These are phyloP conservation scores for Scytalopus superciliaris DNA, from an alignment of 2,113 vertebrate genomes.

Conservation along the genomic window DNA sequence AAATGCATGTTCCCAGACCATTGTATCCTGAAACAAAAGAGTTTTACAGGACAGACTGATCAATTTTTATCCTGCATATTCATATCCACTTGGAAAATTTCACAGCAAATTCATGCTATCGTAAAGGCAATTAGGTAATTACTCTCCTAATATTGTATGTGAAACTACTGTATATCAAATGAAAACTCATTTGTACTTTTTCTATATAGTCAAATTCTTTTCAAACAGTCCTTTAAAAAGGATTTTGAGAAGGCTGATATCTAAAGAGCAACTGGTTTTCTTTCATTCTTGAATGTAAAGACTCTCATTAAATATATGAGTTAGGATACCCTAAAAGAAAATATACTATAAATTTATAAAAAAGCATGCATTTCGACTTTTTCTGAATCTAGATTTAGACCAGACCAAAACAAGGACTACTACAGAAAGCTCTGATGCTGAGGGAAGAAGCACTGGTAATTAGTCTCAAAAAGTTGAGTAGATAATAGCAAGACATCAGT, in stretches of 20 bases:
- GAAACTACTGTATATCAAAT: not conserved
- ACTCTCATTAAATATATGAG: not conserved
- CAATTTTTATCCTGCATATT: not conserved
- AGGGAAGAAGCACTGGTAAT: fast-evolving
- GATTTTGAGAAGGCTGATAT: not conserved
- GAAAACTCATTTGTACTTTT: not conserved
- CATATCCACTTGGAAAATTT: not conserved
- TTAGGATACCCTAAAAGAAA: not conserved
- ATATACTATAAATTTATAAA: not conserved
- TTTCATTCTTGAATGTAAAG: not conserved
- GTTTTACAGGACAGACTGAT: not conserved
- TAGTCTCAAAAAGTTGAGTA: not conserved
- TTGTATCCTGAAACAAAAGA: not conserved
- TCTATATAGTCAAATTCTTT: not conserved
- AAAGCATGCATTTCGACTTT: not conserved
- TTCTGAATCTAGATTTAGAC: not conserved
- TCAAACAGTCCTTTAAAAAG: not conserved
- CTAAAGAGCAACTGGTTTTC: not conserved
- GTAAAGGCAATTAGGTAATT: not conserved
- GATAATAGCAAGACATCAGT: not conserved
- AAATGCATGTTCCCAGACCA: not conserved
- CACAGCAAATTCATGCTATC: not conserved
- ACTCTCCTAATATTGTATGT: not conserved
- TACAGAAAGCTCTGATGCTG: not conserved
- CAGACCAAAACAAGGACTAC: not conserved